Evolutionary conservation across 2,888 invertebrate genomes (phyloP), one percentile per base, ranked within the genome.

Genomic region (Agrochola lychnidis): DNA sequence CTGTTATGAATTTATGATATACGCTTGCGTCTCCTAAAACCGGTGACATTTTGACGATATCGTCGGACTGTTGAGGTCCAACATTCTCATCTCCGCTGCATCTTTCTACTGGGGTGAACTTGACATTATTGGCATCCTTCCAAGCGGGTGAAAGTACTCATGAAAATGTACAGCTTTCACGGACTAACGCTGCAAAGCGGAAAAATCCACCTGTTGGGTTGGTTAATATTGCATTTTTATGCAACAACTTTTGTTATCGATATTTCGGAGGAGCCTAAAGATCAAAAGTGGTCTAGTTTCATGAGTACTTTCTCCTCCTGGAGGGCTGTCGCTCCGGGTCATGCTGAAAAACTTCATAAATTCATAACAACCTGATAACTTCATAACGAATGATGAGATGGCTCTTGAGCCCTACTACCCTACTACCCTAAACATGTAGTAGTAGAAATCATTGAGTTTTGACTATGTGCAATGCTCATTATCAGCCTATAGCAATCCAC

Each of bases 111-210:
- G 22, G 16, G 25, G 6, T 71, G 71, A 70, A 71, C 45, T 57
- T 73, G 36, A 59, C 22, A 30, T 40, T 16, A 9, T 74, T 74
- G 74, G 59, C 66, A 48, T 40, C 66, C 4, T 30, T 30, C 57
- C 57, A 59, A n/a, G 30, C 12, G 19, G 63, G 48, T 64, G 67
- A 76, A 78, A 76, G 48, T 76, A 22, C 56, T 63, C 53, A 57
- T 64, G 48, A 57, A 63, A 64, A 48, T 40, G 16, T 42, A 74
- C 19, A 51, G 62, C 36, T 30, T 45, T 22, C 62, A n/a, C 30
- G 30, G 25, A 53, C n/a, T 9, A 45, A 45, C n/a, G 14, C n/a
- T 10, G 16, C 25, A 57, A 76, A 57, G 12, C 7, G 22, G 9
- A 12, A 57, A 48, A 19, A 22, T 40, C 48, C 64, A 77, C 64